Evolutionary conservation across 2,113 vertebrate genomes (phyloP), one percentile per base, ranked within the genome.

Genomic region (Pelecanoides urinatrix): DNA sequence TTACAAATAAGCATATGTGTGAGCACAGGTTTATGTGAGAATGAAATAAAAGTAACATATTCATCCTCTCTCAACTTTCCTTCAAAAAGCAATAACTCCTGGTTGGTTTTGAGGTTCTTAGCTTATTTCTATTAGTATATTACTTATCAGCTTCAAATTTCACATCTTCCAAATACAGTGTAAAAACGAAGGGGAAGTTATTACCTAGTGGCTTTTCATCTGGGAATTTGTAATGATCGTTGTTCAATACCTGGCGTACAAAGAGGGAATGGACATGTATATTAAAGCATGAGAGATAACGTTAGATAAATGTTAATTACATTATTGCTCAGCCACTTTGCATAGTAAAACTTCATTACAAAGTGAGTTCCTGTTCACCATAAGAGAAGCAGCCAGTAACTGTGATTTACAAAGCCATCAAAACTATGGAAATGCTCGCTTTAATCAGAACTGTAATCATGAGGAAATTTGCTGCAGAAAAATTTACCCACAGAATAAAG

Each of bases 401-500:
- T 63, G 52, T 92, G 75, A 93, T 94, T 96, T 95, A 84, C 80
- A 91, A 96, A 96, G 65, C 80, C 56, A 88, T 91, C 80, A 78
- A 90, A 95, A 94, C 86, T 59, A 61, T 78, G 86, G 56, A 93
- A 96, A 94, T 84, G 68, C 58, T 94, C 56, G 55, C 42, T 88
- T 93, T 87, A 94, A 96, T 95, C 93, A 92, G 73, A 92, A 83
- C 50, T 76, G 70, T 86, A 96, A 96, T 96, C 92, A 96, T 61
- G 67, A 82, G 58, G 55, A 86, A 83, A 94, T 90, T 90, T 95
- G 77, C 85, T 95, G 78, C 47, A 74, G 93, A 84, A 92, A 92
- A 92, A 96, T 94, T 78, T 96, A 89, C 80, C 93, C 81, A 63
- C 45, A 83, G 95, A 92, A 80, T 89, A 89, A 94, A 94, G 82